A percentile compares a stretch with the other conserved stretches of the same genome.
Evolutionary conservation across 1,140 invertebrate species (phyloP).

Genomic region (Heliconius melpomene): DNA sequence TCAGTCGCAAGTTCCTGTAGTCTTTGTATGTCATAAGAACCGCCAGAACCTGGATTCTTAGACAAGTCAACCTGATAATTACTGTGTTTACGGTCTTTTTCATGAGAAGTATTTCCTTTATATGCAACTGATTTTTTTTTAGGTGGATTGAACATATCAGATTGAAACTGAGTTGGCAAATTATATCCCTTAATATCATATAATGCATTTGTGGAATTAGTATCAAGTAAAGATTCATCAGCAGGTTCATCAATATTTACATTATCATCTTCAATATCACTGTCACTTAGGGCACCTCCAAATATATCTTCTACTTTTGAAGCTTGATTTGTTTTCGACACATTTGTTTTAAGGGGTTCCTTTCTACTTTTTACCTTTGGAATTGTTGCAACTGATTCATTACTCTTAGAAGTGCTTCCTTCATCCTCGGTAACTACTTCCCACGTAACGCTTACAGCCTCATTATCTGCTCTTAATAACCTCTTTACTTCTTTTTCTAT

Average conservation of each 20-base stretch:
- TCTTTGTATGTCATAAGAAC: constrained; percentile 2
- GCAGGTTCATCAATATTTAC: constrained; percentile 88
- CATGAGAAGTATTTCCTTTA: constrained; percentile 31
- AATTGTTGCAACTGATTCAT: constrained; percentile 62
- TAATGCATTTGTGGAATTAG: constrained; percentile 85
- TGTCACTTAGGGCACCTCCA: constrained; percentile 92
- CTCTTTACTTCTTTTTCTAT: constrained; percentile 98
- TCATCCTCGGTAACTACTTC: constrained; percentile 96
- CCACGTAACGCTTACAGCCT: constrained; percentile 94
- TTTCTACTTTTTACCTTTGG: constrained; percentile 58
- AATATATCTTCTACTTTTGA: constrained; percentile 89
- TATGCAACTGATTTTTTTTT: constrained; percentile 24
- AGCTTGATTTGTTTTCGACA: constrained; percentile 58
- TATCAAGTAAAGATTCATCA: constrained; percentile 89
- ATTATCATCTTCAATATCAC: constrained; percentile 87
- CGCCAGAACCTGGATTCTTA: neutral
- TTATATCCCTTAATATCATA: constrained; percentile 58
- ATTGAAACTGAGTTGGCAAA: constrained; percentile 50
- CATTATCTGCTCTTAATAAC: constrained; percentile 94
- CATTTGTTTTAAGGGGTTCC: constrained; percentile 48
- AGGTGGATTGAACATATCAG: constrained; percentile 54
- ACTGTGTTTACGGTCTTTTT: constrained; percentile 18
- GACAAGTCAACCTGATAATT: neutral
- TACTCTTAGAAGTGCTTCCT: constrained; percentile 82
- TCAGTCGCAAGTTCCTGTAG: constrained; percentile 75